Evolutionary conservation across 2,888 invertebrate species (phyloP).

Genomic region (Chymomyza amoena): DNA sequence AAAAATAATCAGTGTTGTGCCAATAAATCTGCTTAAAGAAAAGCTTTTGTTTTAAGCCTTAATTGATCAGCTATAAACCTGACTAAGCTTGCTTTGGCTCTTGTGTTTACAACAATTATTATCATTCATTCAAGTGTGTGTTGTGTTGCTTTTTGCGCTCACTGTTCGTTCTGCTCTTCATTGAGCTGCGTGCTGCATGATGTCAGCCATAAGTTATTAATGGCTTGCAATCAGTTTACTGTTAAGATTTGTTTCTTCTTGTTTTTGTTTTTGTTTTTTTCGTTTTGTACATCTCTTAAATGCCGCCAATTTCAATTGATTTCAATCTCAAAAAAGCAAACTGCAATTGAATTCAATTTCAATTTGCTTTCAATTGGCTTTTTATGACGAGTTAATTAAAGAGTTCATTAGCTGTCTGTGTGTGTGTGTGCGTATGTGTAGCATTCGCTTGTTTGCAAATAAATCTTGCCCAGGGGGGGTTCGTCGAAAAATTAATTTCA

Average conservation of each 20-base stretch:
- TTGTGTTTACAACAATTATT: conserved; percentile 1
- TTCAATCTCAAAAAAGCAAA: conserved; percentile 54
- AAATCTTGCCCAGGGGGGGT: conserved; percentile 22
- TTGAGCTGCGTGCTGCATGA: background rate
- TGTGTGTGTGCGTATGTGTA: background rate
- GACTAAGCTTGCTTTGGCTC: no score
- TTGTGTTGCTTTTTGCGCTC: background rate
- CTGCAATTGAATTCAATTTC: conserved; percentile 69
- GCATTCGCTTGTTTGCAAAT: conserved; percentile 46
- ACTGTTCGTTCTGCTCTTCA: background rate
- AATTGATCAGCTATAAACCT: no score
- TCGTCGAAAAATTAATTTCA: conserved; percentile 17
- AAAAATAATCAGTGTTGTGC: background rate
- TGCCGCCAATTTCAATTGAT: conserved; percentile 67
- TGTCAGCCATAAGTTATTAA: conserved; percentile 27
- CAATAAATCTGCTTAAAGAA: no score
- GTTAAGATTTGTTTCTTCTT: background rate
- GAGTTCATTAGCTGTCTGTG: background rate
- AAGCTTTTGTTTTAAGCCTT: no score
- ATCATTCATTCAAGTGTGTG: background rate
- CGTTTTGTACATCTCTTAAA: conserved; percentile 55
- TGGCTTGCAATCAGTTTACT: conserved; percentile 44
- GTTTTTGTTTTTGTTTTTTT: background rate
- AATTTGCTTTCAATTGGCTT: conserved; percentile 62
- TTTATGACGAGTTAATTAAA: conserved; percentile 58